Evolutionary conservation across 2,888 invertebrate species (phyloP).

Genomic region (Meteorus cinctellus): DNA sequence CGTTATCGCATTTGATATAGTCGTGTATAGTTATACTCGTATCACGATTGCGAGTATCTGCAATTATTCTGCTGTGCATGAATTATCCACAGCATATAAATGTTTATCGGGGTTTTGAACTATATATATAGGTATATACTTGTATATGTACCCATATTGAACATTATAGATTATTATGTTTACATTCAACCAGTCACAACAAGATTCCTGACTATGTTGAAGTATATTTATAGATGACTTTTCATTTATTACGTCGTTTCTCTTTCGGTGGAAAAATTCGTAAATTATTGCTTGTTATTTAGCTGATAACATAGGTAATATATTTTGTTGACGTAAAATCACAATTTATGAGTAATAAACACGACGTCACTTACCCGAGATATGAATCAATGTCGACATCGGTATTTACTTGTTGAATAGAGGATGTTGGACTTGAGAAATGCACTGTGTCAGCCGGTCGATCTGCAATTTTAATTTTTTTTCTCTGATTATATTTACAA

Average conservation of each 20-base stretch:
- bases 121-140: background rate
- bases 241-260: too few relatives aligned
- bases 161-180: conserved; percentile 8
- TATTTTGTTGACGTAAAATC: background rate
- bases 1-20: background rate
- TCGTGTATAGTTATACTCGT: background rate
- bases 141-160: background rate
- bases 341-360: background rate
- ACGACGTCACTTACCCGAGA: conserved; percentile 1
- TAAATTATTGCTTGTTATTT: background rate
- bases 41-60: background rate
- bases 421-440: conserved; percentile 1
- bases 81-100: background rate
- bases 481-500: background rate
- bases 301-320: background rate
- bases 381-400: conserved; percentile 8
- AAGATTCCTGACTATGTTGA: background rate
- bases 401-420: background rate
- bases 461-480: conserved; percentile 4
- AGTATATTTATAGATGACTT: background rate
- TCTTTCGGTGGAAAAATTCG: background rate
- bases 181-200: conserved; percentile 18
- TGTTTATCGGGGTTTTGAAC: background rate
- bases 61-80: background rate
- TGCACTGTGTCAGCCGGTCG: background rate